These are phyloP conservation scores for Menura novaehollandiae DNA, from an alignment of 2,113 vertebrate genomes.

Conservation along the genomic window DNA sequence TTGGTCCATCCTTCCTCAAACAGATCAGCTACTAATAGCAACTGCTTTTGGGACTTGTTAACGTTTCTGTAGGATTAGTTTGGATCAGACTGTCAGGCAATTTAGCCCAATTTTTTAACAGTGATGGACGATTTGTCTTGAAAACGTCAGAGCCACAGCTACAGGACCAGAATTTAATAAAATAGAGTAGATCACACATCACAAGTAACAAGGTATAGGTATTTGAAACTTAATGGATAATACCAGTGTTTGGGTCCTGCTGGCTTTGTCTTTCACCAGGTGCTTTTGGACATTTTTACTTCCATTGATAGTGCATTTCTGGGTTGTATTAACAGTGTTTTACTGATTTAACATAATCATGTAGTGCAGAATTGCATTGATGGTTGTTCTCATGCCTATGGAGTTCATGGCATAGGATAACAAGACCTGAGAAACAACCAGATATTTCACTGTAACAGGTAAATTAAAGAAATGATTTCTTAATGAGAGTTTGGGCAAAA, in stretches of 20 bases:
- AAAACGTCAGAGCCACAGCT: not conserved
- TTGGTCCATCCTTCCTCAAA: not conserved
- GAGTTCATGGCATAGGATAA: not conserved
- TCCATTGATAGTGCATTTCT: not conserved
- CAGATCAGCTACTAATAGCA: constrained; percentile 12
- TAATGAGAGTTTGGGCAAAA: not conserved
- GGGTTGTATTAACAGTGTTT: not conserved
- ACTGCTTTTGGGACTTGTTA: not conserved
- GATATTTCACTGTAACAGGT: not conserved
- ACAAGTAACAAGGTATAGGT: not conserved
- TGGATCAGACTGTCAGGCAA: not conserved
- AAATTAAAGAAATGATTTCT: not conserved
- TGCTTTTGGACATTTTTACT: not conserved
- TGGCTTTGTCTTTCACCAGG: not conserved
- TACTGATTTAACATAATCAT: not conserved
- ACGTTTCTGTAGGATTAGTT: not conserved
- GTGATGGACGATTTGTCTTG: not conserved
- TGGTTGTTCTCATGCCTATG: not conserved
- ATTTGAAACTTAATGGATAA: not conserved
- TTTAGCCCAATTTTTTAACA: not conserved
- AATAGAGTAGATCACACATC: not conserved
- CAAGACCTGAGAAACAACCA: not conserved
- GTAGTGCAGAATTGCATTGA: not conserved
- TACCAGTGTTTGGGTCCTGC: not conserved
- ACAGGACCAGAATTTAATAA: not conserved